Conservation (phyloP, 2,888 invertebrate species). For the Minunthozetes semirufus region DNA sequence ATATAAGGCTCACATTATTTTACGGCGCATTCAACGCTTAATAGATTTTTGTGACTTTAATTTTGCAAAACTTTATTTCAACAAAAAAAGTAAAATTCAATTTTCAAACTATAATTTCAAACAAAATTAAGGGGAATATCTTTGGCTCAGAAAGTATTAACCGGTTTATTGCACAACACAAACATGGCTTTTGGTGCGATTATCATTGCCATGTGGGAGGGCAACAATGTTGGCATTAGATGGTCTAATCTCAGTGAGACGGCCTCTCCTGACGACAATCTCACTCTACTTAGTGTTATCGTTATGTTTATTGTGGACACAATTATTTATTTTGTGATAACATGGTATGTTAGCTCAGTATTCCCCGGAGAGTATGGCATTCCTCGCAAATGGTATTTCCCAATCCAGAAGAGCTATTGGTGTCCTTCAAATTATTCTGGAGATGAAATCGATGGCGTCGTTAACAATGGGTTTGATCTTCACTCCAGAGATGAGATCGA, state of each 20-base stretch:
- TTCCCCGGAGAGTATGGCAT: constrained; percentile 57
- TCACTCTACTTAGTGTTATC: constrained; percentile 57
- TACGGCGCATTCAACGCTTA: constrained; percentile 43
- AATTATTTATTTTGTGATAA: constrained; percentile 52
- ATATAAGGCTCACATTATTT: too few relatives aligned
- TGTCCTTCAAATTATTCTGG: constrained; percentile 49
- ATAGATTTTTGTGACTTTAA: constrained; percentile 72
- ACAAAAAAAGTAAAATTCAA: constrained; percentile 22
- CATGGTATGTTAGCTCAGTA: constrained; percentile 58
- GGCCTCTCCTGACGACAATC: constrained; percentile 56
- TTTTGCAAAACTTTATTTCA: constrained; percentile 63
- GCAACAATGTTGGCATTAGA: constrained; percentile 56
- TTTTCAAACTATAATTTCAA: constrained; percentile 48
- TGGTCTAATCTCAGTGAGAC: constrained; percentile 55
- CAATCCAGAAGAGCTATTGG: constrained; percentile 53
- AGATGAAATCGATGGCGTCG: not conserved
- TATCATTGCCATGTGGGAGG: constrained; percentile 53
- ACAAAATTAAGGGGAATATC: constrained; percentile 44
- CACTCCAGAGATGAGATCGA: not conserved
- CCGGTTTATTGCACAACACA: constrained; percentile 49
- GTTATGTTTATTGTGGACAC: constrained; percentile 64
- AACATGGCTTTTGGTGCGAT: constrained; percentile 52
- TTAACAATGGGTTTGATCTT: not conserved
- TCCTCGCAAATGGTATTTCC: constrained; percentile 56
- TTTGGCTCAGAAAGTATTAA: constrained; percentile 38